Evolutionary conservation across 1,140 invertebrate species (phyloP).

Genomic region (fruit fly (Drosophila melanogaster)): DNA sequence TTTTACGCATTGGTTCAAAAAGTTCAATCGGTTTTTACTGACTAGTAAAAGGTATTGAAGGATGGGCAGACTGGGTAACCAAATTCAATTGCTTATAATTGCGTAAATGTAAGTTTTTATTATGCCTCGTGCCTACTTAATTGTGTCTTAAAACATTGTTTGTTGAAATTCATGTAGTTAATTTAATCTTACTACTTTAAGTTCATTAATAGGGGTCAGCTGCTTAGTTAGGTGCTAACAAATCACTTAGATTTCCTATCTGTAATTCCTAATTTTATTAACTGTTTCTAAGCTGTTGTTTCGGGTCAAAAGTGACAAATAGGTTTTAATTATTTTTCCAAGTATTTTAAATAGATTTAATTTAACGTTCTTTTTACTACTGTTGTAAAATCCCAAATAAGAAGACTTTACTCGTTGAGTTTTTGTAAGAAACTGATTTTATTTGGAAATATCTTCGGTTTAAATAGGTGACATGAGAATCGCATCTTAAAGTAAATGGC

Average conservation of each 20-base stretch:
- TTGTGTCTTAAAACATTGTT: neutral
- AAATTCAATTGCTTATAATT: neutral
- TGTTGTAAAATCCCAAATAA: too few species aligned
- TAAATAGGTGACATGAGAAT: too few species aligned
- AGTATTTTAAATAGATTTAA: neutral
- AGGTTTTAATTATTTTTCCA: neutral
- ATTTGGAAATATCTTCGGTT: too few species aligned
- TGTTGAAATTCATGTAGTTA: neutral
- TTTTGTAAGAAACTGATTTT: too few species aligned
- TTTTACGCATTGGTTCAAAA: constrained; percentile 14
- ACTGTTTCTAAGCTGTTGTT: too few species aligned
- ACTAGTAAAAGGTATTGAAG: neutral
- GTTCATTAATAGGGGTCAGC: neutral
- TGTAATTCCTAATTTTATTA: neutral
- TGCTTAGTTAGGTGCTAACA: neutral
- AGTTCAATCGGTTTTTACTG: constrained; percentile 3
- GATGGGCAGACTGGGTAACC: neutral
- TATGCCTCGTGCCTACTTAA: too few species aligned
- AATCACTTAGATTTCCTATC: neutral
- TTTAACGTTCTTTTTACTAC: neutral
- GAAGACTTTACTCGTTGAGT: too few species aligned
- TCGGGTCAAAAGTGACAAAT: neutral
- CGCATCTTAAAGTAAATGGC: too few species aligned
- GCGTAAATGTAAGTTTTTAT: too few species aligned
- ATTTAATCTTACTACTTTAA: neutral